Conservation (phyloP, 2,113 vertebrate species). For the Holacanthus passer region DNA sequence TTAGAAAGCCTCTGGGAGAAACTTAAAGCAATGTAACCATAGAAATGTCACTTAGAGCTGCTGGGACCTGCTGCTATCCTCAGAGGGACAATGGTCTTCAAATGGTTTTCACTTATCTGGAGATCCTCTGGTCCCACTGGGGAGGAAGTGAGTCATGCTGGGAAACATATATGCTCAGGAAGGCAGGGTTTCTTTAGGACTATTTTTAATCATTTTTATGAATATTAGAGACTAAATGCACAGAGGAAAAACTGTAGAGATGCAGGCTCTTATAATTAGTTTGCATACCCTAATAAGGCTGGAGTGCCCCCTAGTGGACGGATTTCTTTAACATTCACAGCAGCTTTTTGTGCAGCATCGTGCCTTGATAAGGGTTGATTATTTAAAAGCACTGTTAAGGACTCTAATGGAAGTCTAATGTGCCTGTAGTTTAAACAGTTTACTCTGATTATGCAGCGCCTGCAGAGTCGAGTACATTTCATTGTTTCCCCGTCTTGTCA, state of each 20-base stretch:
- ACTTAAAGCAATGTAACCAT: slow-evolving; percentile 64
- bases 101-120: slow-evolving; percentile 73
- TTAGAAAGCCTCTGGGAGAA: slow-evolving; percentile 71
- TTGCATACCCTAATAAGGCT: slow-evolving; percentile 23
- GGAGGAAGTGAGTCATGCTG: slow-evolving; percentile 58
- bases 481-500: slow-evolving; percentile 2
- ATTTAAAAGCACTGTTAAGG: not conserved
- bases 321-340: slow-evolving; percentile 8
- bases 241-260: not conserved
- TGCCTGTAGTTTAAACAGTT: slow-evolving; percentile 2
- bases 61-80: slow-evolving; percentile 61
- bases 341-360: not conserved
- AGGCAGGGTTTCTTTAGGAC: slow-evolving; percentile 55
- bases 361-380: not conserved
- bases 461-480: not conserved
- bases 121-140: slow-evolving; percentile 43
- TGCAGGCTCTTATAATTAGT: not conserved
- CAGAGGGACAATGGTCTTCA: slow-evolving; percentile 66
- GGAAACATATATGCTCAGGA: slow-evolving; percentile 52
- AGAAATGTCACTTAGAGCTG: slow-evolving; percentile 71
- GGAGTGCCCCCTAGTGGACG: slow-evolving; percentile 70
- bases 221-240: slow-evolving; percentile 44
- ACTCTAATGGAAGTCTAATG: not conserved
- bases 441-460: not conserved
- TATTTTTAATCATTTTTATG: slow-evolving; percentile 50